Evolutionary conservation across 2,888 invertebrate species (phyloP).

Genomic region (Phragmatobia fuliginosa): DNA sequence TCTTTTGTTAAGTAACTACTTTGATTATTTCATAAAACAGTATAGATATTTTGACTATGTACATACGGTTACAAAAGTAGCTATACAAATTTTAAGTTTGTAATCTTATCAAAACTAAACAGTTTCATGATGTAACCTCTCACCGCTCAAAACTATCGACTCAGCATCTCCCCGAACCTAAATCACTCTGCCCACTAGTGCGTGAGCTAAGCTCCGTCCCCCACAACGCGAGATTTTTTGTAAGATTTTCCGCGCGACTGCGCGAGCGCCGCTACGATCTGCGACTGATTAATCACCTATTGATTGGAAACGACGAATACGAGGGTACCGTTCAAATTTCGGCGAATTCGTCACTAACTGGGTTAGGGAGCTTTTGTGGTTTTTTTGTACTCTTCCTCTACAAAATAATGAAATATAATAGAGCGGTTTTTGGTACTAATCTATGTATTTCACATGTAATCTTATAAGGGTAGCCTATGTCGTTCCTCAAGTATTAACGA

Average conservation of each 20-base stretch:
- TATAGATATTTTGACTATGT: no score
- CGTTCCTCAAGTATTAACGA: no score
- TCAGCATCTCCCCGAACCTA: constrained; percentile 60
- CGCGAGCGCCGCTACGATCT: constrained; percentile 73
- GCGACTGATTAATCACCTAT: constrained; percentile 85
- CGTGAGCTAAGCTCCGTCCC: constrained; percentile 62
- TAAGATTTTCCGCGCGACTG: constrained; percentile 83
- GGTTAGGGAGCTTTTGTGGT: constrained; percentile 22
- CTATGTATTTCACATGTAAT: background rate
- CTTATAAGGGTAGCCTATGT: no score
- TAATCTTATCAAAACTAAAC: background rate
- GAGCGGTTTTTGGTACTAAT: background rate
- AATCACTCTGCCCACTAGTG: constrained; percentile 70
- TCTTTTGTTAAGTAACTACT: no score
- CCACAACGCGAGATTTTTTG: constrained; percentile 77
- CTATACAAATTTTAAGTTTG: no score
- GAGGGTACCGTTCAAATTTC: constrained; percentile 51
- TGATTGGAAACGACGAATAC: constrained; percentile 73
- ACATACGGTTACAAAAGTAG: no score
- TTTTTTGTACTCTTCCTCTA: constrained; percentile 3
- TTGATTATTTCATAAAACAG: no score
- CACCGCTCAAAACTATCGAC: constrained; percentile 36
- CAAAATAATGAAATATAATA: background rate
- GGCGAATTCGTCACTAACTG: constrained; percentile 34
- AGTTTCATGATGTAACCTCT: background rate